Conservation (phyloP, 2,888 invertebrate genomes). For the Andricus curvator region DNA sequence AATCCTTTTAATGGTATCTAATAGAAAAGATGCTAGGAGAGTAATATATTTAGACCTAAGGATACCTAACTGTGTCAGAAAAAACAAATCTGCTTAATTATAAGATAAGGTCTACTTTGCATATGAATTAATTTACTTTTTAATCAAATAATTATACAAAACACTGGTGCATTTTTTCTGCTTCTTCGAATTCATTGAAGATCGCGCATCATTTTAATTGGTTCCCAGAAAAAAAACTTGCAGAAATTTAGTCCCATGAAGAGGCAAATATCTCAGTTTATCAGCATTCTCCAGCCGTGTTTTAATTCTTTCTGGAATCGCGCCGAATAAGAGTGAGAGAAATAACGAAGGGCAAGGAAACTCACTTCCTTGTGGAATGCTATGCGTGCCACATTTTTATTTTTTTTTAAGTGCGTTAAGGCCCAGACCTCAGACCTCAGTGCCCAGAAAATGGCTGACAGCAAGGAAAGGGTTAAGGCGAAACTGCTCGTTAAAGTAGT, state of each 20-base stretch:
- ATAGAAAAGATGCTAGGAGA: too few species aligned
- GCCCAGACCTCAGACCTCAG: too few species aligned
- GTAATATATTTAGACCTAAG: not conserved
- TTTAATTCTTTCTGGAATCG: slow-evolving; percentile 28
- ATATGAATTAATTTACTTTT: slow-evolving; percentile 8
- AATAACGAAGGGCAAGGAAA: not conserved
- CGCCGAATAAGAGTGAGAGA: slow-evolving; percentile 2
- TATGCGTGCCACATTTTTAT: not conserved
- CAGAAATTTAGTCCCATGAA: slow-evolving; percentile 3
- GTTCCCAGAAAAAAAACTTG: slow-evolving; percentile 25
- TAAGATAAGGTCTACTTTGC: not conserved
- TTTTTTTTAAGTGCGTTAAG: not conserved
- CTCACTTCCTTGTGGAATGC: slow-evolving; percentile 9
- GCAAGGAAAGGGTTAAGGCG: slow-evolving; percentile 22
- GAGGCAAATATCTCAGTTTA: slow-evolving; percentile 22
- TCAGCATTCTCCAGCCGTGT: slow-evolving; percentile 16
- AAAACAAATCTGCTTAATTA: not conserved
- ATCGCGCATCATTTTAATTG: slow-evolving; percentile 9
- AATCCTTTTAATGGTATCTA: too few species aligned
- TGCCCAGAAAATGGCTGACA: slow-evolving; percentile 2
- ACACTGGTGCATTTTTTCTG: not conserved
- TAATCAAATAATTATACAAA: slow-evolving; percentile 15
- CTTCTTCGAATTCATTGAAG: slow-evolving; percentile 17
- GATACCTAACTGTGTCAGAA: not conserved
- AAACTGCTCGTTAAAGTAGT: not conserved